Conservation (phyloP, 1,140 invertebrate genomes). For the Parasteatoda tepidariorum region DNA sequence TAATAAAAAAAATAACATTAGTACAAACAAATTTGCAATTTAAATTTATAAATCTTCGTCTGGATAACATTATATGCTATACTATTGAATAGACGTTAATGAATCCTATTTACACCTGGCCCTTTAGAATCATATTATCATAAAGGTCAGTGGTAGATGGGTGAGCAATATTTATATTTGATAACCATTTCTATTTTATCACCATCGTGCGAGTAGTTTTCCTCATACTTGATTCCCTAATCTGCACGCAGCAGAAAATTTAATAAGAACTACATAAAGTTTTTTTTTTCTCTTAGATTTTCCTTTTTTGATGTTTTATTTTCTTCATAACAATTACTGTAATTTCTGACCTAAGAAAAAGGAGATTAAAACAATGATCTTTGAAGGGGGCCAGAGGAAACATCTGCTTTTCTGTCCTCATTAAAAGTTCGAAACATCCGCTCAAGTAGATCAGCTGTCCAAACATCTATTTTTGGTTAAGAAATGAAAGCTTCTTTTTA, state of each 20-base stretch:
- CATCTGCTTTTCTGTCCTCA: conserved; percentile 46
- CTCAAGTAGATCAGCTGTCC: conserved; percentile 33
- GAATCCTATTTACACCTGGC: no score
- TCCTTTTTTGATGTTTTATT: neutral
- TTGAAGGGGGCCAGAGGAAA: neutral
- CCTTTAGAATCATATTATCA: no score
- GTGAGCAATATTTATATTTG: neutral
- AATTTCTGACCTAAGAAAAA: neutral
- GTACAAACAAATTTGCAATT: no score
- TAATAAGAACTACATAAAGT: neutral
- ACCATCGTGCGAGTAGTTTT: neutral
- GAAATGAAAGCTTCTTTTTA: neutral
- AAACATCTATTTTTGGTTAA: conserved; percentile 23
- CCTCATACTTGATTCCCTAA: neutral
- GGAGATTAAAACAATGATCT: conserved; percentile 45
- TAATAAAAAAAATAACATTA: no score
- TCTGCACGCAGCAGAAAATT: neutral
- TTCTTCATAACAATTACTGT: conserved; percentile 31
- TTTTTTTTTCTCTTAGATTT: neutral
- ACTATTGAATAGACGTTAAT: no score
- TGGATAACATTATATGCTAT: no score
- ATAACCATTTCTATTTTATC: neutral
- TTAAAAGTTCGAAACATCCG: conserved; percentile 31
- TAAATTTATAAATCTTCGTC: no score
- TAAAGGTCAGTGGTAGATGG: neutral